Evolutionary conservation across 2,888 invertebrate species (phyloP), one percentile per base, ranked within the genome.

Genomic region (Leptinotarsa rubiginosa): DNA sequence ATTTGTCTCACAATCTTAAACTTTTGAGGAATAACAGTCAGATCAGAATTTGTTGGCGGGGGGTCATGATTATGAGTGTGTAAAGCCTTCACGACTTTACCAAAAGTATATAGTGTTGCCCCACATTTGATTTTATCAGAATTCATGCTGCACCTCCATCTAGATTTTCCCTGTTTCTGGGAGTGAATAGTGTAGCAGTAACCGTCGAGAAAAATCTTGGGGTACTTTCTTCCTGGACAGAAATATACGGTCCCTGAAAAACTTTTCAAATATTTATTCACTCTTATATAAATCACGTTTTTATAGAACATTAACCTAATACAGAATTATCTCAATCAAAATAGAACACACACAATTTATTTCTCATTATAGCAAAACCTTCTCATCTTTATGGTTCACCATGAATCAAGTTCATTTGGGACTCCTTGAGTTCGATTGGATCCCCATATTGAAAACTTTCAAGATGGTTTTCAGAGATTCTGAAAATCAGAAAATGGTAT

Each of bases 101-200:
- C 81, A 64, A 79, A 78, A 67, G 80, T 81, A 65, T 79, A 80
- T 12, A 83, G 62, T 15, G 78, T 78, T 2, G 81, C 82, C 62
- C 77, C 77, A 67, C 83, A 83, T 74, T 79, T 81, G 12, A 74
- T 75, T 72, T 81, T 83, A 64, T 82, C 80, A 49, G 76, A 78
- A 65, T 75, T 31, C 31, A 31, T 71, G 15, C 77, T 76, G 72
- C 83, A 83, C 62, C 82, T 72, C 83, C 83, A 83, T 78, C 82
- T 77, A 10, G 82, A 81, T 74, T 78, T 80, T 1, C 73, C 78
- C n/a, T 69, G 50, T 10, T 70, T 74, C 62, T 77, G 76, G 41
- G 74, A 79, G 59, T 83, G 81, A 47, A 78, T 76, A 15, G 75
- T 74, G 50, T 80, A 82, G 20, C 76, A 70, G 41, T 80, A 78